These are phyloP conservation scores for Fragum sueziense DNA, from an alignment of 2,888 invertebrate species.

Conservation along the genomic window DNA sequence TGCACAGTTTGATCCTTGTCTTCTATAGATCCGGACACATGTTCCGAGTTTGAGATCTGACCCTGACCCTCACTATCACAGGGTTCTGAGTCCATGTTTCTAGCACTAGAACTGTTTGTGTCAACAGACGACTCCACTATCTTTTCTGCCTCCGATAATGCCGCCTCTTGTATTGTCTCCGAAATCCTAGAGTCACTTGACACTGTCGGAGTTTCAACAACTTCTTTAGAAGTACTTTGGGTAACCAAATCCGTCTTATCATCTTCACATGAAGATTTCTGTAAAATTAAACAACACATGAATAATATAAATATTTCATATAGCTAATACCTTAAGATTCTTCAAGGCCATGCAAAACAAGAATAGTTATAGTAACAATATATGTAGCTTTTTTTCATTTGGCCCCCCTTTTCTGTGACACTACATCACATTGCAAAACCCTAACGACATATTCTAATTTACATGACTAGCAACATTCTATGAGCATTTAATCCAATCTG, in stretches of 20 bases:
- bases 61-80: background rate
- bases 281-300: background rate
- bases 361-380: too few relatives aligned
- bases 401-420: too few relatives aligned
- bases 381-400: too few relatives aligned
- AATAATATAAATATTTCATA: too few relatives aligned
- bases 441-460: too few relatives aligned
- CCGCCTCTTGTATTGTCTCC: background rate
- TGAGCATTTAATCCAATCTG: too few relatives aligned
- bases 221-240: conserved; percentile 6
- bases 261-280: background rate
- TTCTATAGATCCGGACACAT: conserved; percentile 22
- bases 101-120: conserved; percentile 45
- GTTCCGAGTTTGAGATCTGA: conserved; percentile 53
- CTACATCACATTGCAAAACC: too few relatives aligned
- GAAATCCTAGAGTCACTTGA: background rate
- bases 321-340: too few relatives aligned
- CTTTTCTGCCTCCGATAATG: conserved; percentile 27
- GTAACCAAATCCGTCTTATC: background rate
- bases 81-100: conserved; percentile 47
- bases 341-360: too few relatives aligned
- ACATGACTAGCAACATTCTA: too few relatives aligned
- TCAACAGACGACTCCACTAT: conserved; percentile 49
- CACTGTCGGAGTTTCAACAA: background rate
- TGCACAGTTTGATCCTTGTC: conserved; percentile 19